These are phyloP conservation scores for Cheilosia pagana DNA, from an alignment of 2,888 invertebrate genomes.

Conservation along the genomic window DNA sequence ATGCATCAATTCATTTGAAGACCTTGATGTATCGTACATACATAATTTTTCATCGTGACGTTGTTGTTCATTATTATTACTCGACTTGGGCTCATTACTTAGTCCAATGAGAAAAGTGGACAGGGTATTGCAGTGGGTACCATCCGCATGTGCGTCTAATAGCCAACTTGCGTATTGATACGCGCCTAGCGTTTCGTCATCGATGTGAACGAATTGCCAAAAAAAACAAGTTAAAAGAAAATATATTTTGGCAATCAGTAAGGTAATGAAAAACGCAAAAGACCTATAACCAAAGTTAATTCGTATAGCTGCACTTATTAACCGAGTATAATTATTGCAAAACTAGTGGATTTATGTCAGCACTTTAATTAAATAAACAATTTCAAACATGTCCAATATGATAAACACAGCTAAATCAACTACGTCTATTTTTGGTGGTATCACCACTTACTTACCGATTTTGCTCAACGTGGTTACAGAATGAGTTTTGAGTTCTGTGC, in stretches of 20 bases:
- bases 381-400: background rate
- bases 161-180: slow-evolving; percentile 18
- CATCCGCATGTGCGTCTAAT: slow-evolving; percentile 40
- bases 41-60: background rate
- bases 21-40: no score
- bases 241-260: slow-evolving; percentile 9
- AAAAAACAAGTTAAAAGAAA: background rate
- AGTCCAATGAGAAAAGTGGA: slow-evolving; percentile 18
- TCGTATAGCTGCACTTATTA: background rate
- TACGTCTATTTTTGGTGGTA: background rate
- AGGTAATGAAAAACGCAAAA: slow-evolving; percentile 45
- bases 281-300: slow-evolving; percentile 3
- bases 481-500: background rate
- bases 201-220: slow-evolving; percentile 24
- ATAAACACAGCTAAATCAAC: background rate
- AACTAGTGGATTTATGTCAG: background rate
- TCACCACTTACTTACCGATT: slow-evolving; percentile 36
- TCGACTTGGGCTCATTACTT: background rate
- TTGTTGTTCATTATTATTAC: background rate
- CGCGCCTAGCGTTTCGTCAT: slow-evolving; percentile 40
- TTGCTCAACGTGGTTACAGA: slow-evolving; percentile 7
- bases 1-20: background rate
- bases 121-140: background rate
- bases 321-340: background rate
- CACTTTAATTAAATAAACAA: background rate